Evolutionary conservation across 2,113 vertebrate species (phyloP), one percentile per base, ranked within the genome.

Genomic region (Pedetes capensis): DNA sequence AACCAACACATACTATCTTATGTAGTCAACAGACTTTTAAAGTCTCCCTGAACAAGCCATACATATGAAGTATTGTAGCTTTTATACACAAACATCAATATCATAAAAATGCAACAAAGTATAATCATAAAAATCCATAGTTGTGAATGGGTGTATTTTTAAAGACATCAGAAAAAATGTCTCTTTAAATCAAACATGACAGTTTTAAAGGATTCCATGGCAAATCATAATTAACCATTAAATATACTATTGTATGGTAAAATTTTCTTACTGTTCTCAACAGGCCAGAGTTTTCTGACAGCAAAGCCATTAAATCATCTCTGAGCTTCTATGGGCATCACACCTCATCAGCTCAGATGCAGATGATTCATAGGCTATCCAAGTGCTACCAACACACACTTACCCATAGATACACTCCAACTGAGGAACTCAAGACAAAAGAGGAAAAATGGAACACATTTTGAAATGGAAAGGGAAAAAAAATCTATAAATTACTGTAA

Each of bases 401-500:
- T 64, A 59, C 83, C 90, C 66, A 72, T 44, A 71, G 22, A 53
- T 39, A 42, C 78, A 53, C 64, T 93, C 72, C 85, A 76, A 94
- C 75, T 72, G 96, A 91, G 14, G 61, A 96, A 96, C 97, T 72
- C 87, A 95, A 96, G 96, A 96, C 82, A 97, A 97, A 87, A 86
- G 57, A 89, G 9, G 37, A 81, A 96, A 98, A 91, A 47, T 59
- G 66, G 96, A 98, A 87, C 66, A 96, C 18, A 72, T 95, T 96
- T 92, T 91, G 59, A 97, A 97, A 97, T 78, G 66, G 84, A 96
- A 95, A 42, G 59, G 86, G 34, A 64, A 44, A n/a, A 85, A 95
- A 87, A 95, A 91, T 90, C 3, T 8, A 94, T 95, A 97, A 98
- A 98, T 98, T 76, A 95, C 85, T 88, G 2, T 95, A 96, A 97